Percentiles rank a stretch among this genome's conserved stretches.
Evolutionary conservation across 2,113 vertebrate species (phyloP).

Genomic region (Onychostruthus taczanowskii): DNA sequence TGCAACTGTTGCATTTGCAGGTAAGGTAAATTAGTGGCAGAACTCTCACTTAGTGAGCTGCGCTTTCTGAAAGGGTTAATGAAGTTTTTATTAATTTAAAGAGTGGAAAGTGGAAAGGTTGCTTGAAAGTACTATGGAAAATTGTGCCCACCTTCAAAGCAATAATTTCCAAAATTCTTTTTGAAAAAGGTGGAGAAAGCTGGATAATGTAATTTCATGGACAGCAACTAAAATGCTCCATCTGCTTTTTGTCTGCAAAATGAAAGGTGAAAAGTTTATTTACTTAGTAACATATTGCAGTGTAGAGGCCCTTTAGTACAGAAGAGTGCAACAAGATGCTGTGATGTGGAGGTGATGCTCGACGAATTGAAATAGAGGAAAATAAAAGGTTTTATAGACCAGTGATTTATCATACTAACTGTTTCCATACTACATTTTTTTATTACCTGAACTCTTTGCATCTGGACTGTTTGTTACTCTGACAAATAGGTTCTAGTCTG

Average conservation of each 20-base stretch:
- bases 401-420: neutral
- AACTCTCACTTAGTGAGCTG: neutral
- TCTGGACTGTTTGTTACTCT: neutral
- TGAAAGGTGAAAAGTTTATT: neutral
- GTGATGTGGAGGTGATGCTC: neutral
- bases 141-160: neutral
- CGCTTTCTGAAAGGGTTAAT: neutral
- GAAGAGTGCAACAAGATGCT: neutral
- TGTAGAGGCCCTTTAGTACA: neutral
- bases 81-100: neutral
- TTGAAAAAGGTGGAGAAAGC: neutral
- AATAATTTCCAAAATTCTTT: neutral
- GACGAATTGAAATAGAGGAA: neutral
- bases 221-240: neutral
- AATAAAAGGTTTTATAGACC: neutral
- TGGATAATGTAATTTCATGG: neutral
- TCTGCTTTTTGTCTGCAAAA: neutral
- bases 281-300: neutral
- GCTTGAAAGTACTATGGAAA: neutral
- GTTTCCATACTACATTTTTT: neutral
- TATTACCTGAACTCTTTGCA: neutral
- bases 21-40: conserved; percentile 65
- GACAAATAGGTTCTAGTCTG: neutral
- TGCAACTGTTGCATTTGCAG: conserved; percentile 88
- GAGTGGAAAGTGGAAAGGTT: neutral